phyloP scores from a whole-genome alignment of 2,888 invertebrate species.

The Macaria liturata region DNA sequence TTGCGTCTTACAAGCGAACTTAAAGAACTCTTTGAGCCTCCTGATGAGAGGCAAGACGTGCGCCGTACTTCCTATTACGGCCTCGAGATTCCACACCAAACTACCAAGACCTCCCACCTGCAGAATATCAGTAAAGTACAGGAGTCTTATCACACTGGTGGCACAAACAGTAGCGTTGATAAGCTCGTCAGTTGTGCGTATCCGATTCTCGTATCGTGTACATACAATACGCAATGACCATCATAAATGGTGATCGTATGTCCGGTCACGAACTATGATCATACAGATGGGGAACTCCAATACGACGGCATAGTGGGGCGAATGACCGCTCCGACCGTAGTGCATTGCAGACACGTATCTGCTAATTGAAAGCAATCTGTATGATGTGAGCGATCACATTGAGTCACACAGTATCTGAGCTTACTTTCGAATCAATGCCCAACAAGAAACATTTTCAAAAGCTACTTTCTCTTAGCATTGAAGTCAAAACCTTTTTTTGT shows the following conservation, averaged over 20 bases:
- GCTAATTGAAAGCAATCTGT: too few relatives aligned
- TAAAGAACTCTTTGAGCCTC: slow-evolving; percentile 15
- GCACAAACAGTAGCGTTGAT: slow-evolving; percentile 45
- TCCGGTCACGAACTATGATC: slow-evolving; percentile 36
- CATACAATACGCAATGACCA: slow-evolving; percentile 50
- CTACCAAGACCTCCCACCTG: slow-evolving; percentile 10
- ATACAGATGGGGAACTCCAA: slow-evolving; percentile 2
- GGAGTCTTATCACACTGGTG: slow-evolving; percentile 37
- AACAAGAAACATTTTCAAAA: too few relatives aligned
- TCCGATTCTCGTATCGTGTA: slow-evolving; percentile 34
- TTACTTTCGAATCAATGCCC: too few relatives aligned
- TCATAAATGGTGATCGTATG: slow-evolving; percentile 54
- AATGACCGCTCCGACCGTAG: too few relatives aligned
- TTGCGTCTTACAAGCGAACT: slow-evolving; percentile 3
- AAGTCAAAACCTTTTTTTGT: too few relatives aligned
- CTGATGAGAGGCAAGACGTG: slow-evolving; percentile 14
- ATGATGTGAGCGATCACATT: too few relatives aligned
- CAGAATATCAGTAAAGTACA: slow-evolving; percentile 1
- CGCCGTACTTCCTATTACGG: slow-evolving; percentile 9
- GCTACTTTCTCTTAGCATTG: too few relatives aligned
- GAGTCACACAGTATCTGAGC: too few relatives aligned
- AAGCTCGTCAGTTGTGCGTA: slow-evolving; percentile 37
- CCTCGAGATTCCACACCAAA: slow-evolving; percentile 7
- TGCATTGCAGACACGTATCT: too few relatives aligned
- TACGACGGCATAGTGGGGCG: too few relatives aligned